Percentiles rank a stretch among this genome's conserved stretches.
Conservation (phyloP, 2,888 invertebrate species). For the Merodon equestris region DNA sequence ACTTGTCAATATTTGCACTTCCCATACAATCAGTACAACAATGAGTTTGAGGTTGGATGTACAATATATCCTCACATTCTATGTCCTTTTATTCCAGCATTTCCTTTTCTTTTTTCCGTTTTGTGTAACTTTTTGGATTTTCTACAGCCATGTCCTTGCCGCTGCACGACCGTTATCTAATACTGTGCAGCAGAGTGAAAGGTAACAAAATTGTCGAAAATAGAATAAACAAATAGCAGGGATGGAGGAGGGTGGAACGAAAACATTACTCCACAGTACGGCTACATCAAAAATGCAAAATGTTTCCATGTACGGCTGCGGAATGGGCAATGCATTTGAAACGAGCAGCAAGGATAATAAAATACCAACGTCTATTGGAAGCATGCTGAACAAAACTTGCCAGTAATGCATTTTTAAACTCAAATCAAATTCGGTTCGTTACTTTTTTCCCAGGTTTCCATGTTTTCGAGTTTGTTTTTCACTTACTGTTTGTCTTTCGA, state of each 20-base stretch:
- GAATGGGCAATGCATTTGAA: slow-evolving; percentile 14
- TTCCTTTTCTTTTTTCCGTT: too few species aligned
- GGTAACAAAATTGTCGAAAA: slow-evolving; percentile 39
- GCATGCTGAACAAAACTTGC: neutral
- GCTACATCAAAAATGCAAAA: slow-evolving; percentile 38
- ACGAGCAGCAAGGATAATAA: slow-evolving; percentile 18
- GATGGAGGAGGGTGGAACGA: neutral
- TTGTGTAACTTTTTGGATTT: too few species aligned
- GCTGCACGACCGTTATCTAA: slow-evolving; percentile 11
- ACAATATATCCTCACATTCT: too few species aligned
- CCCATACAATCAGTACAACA: slow-evolving; percentile 46
- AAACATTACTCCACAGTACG: neutral
- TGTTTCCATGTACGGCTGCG: neutral
- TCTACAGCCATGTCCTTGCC: neutral
- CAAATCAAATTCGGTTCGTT: slow-evolving; percentile 35
- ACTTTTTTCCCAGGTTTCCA: too few species aligned
- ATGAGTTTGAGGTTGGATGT: slow-evolving; percentile 3
- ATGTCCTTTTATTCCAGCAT: too few species aligned
- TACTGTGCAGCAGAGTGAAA: slow-evolving; percentile 9
- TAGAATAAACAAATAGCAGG: slow-evolving; percentile 21
- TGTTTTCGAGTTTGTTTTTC: too few species aligned
- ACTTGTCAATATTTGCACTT: slow-evolving; percentile 59
- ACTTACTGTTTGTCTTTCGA: too few species aligned
- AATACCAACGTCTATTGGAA: slow-evolving; percentile 4
- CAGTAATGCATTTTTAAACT: slow-evolving; percentile 30